Percentiles rank a stretch among this genome's conserved stretches.
phyloP scores from a whole-genome alignment of 2,888 invertebrate genomes.

The Campoletis raptor region DNA sequence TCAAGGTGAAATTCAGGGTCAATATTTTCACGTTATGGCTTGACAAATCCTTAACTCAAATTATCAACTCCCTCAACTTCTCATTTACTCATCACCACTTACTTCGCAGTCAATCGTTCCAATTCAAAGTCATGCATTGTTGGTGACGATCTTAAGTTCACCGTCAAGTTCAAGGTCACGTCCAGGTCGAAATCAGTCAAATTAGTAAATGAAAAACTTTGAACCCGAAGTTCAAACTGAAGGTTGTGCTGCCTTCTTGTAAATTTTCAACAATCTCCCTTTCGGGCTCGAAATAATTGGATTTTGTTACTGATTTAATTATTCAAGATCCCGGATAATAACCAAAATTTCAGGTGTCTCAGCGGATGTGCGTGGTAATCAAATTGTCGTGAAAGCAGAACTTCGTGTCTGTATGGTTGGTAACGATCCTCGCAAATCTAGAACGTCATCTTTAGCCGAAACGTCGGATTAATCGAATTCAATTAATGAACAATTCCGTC shows the following conservation, averaged over 20 bases:
- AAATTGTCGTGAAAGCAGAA: slow-evolving; percentile 2
- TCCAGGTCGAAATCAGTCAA: neutral
- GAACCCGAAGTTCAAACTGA: neutral
- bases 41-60: too few relatives aligned
- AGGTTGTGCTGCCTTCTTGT: neutral
- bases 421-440: neutral
- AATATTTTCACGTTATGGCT: too few relatives aligned
- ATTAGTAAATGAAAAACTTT: neutral
- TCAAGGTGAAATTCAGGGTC: neutral
- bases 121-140: neutral
- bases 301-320: neutral
- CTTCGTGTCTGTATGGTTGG: neutral
- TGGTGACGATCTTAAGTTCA: neutral
- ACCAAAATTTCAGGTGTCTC: neutral
- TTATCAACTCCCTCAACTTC: neutral
- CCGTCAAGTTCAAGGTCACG: neutral
- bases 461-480: slow-evolving; percentile 28
- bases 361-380: neutral
- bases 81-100: neutral
- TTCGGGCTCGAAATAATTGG: neutral
- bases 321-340: neutral
- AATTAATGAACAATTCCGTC: slow-evolving; percentile 33
- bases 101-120: neutral
- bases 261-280: neutral
- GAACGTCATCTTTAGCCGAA: neutral